Evolutionary conservation across 2,797 vertebrate species (phyloP), one percentile per base, ranked within the genome.

Genomic region (Aselliscus stoliczkanus): DNA sequence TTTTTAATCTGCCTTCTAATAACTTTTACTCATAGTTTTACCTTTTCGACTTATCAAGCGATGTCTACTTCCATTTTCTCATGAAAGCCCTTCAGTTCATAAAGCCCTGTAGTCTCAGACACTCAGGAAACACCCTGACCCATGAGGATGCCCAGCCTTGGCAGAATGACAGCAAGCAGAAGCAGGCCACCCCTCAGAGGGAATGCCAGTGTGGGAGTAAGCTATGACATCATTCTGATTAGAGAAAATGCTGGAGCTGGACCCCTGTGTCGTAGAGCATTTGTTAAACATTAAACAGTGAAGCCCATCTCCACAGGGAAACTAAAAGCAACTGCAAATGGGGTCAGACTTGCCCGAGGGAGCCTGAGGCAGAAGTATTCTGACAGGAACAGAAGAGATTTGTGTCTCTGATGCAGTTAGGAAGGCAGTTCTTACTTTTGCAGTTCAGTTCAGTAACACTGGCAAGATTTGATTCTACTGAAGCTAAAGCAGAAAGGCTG

Each of bases 221-320:
- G 18, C 20, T 94, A 73, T 94, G 96, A 94, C 93, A 87, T 96
- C 93, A 96, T 80, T 94, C 52, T 84, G 92, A 95, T 93, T 87
- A 91, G 76, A 87, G 83, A 92, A 94, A 95, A 84, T 93, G 39
- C 54, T 96, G 64, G 90, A 92, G 88, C 85, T 95, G 90, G 94
- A 93, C 90, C 88, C 95, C 95, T 96, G 88, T n/a, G 86, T 85
- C 64, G 89, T 56, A 50, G 75, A 95, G 75, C 94, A 96, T 97
- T 98, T 96, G 95, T 96, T 96, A 95, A 95, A 87, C 96, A 96
- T 96, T 96, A 94, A 97, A 95, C 92, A 97, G 86, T 65, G 86
- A 97, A 62, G 93, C 88, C 90, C 88, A 93, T 95, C 94, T 97
- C 96, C 94, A 95, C 83, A 88, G 92, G 95, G 96, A 93, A 91